Evolutionary conservation across 2,797 vertebrate species (phyloP).

Genomic region (Staurois parvus): DNA sequence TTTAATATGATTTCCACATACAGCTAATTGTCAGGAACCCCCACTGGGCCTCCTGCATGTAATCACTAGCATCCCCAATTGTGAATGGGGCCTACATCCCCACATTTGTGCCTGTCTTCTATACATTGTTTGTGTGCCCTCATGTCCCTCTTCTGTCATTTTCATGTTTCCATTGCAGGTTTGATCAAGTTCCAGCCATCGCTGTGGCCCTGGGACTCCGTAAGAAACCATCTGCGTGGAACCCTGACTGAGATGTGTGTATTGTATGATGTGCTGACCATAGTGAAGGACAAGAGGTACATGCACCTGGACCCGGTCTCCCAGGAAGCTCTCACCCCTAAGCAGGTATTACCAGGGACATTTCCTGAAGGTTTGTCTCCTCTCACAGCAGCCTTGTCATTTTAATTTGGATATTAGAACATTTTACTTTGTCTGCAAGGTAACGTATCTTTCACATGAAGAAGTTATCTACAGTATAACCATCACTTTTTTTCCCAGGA

Average conservation of each 20-base stretch:
- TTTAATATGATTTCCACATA: too few species aligned
- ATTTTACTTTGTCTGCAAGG: too few species aligned
- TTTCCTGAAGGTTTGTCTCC: not conserved
- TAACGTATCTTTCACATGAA: too few species aligned
- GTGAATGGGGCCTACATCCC: too few species aligned
- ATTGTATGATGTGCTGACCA: conserved; percentile 92
- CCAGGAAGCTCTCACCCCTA: conserved; percentile 82
- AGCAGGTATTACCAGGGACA: conserved; percentile 72
- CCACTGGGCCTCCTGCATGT: not conserved
- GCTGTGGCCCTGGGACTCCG: conserved; percentile 98
- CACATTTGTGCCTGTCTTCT: too few species aligned
- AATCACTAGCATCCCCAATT: not conserved
- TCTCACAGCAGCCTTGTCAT: too few species aligned
- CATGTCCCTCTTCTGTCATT: too few species aligned
- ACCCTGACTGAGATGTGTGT: conserved; percentile 97
- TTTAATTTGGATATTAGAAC: too few species aligned
- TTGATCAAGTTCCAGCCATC: conserved; percentile 95
- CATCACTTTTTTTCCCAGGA: too few species aligned
- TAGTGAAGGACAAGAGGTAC: conserved; percentile 96
- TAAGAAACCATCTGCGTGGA: conserved; percentile 91
- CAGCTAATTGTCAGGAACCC: not conserved
- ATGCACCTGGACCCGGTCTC: conserved; percentile 96
- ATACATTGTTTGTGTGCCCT: too few species aligned
- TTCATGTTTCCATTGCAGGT: conserved; percentile 70
- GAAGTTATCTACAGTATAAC: too few species aligned